phyloP scores from a whole-genome alignment of 2,113 vertebrate genomes.

The Eublepharis macularius region DNA sequence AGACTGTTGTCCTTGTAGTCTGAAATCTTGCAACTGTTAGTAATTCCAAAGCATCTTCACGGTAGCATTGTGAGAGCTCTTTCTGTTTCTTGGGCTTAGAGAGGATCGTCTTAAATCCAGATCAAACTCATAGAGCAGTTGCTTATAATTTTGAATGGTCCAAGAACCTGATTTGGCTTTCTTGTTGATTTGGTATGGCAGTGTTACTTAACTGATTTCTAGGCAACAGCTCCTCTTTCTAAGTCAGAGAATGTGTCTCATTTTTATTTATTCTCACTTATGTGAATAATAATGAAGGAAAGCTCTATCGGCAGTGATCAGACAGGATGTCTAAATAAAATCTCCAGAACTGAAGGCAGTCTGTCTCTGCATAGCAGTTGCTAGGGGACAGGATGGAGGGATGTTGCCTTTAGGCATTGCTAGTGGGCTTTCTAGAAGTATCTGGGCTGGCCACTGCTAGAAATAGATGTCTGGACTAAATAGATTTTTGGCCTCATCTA shows the following conservation, averaged over 20 bases:
- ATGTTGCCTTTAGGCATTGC: no score
- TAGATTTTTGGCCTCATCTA: no score
- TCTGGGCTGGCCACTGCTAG: no score
- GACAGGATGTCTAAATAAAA: no score
- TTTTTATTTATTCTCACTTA: constrained; percentile 3
- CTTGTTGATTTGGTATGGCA: not conserved
- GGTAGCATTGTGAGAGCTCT: not conserved
- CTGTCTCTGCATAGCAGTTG: no score
- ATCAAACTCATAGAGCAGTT: not conserved
- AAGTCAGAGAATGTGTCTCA: not conserved
- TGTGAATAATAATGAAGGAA: no score
- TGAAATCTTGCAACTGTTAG: not conserved
- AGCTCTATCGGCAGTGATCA: no score
- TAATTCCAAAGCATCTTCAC: not conserved
- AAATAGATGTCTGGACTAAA: no score
- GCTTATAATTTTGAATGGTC: constrained; percentile 9
- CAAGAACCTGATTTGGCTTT: not conserved
- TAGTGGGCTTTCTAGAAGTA: no score
- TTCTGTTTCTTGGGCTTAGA: not conserved
- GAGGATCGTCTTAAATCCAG: not conserved
- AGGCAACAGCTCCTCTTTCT: not conserved
- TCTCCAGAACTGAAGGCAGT: no score
- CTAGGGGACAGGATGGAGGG: no score
- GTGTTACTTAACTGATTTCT: not conserved
- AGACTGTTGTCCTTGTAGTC: not conserved